Evolutionary conservation across 2,888 invertebrate species (phyloP), one percentile per base, ranked within the genome.

Genomic region (Electrophaes corylata): DNA sequence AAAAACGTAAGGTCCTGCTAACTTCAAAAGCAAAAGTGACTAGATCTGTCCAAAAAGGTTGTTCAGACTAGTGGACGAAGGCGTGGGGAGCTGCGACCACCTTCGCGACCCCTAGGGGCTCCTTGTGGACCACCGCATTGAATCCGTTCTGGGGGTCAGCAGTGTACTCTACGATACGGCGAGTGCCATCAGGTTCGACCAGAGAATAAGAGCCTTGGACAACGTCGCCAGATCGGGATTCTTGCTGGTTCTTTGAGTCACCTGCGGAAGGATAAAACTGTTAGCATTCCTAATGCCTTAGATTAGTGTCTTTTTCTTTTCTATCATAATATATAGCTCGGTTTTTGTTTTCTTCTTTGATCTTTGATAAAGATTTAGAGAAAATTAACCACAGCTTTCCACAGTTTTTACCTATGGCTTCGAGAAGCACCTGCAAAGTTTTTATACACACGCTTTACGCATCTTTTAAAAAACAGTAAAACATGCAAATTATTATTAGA

Each of bases 121-220:
- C 93, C 73, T 93, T 94, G 81, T 94, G 94, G 0, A 95, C 95
- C 31, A 94, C 92, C 10, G 94, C 94, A 79, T 94, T 94, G 85
- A 94, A 94, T 3, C 94, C 94, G 71, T 94, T 94, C 57, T 93
- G 86, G n/a, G 94, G 93, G 74, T 94, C 94, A 5, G 94, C 94
- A 8, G 93, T 94, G 80, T 94, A 94, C 67, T 94, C 94, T 3
- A 94, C 94, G 62, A 93, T 89, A 43, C 91, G 92, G 50, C 94
- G 86, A 0, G 94, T 92, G 66, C 94, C 94, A 71, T 94, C 94
- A 0, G 94, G 93, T 67, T 94, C 94, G 1, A 93, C 88, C 4
- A 94, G 78, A 1, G 93, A 93, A 80, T 94, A 94, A 59, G 89
- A 93, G 4, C 94, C 94, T 70, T 94, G 94, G 14, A 94, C 94